Evolutionary conservation across 2,113 vertebrate genomes (phyloP), one percentile per base, ranked within the genome.

Genomic region (Camelus bactrianus): DNA sequence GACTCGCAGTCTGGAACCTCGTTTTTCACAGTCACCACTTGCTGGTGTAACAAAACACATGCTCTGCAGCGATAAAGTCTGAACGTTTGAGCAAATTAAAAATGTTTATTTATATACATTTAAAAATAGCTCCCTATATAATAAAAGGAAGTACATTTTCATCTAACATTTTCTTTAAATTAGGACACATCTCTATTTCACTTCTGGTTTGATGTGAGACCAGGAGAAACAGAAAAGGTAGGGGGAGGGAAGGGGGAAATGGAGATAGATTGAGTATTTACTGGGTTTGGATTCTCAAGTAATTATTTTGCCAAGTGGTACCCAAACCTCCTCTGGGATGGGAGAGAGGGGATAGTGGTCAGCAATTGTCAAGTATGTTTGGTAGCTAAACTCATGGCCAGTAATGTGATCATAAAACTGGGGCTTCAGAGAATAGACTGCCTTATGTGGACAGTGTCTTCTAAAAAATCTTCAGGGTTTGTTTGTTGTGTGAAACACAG

Each of bases 81-180:
- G 92, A 96, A 76, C 62, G 8, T 76, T 94, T 56, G 76, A 95
- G 96, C 97, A 94, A 97, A 97, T 96, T 94, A 92, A 97, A 96
- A 97, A 92, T 97, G 97, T 98, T 98, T 97, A 97, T 97, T 98
- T 98, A 97, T 97, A 96, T 90, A 87, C 97, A 80, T 90, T 96
- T 98, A 97, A 98, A 98, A 98, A 98, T 98, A 98, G 77, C 97
- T 97, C 79, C 46, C 95, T 87, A 86, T 96, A 90, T 93, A 96
- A 97, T 95, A 95, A 97, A 96, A 96, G 94, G 93, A 97, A 97
- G 93, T 86, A 87, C 93, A 88, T 94, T 97, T 97, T 88, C 95
- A 92, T 96, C 93, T 84, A 72, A 93, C 92, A 84, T 95, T 92
- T 91, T 81, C 50, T 84, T 97, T 94, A 97, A 94, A 94, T 95